Conservation (phyloP, 2,797 vertebrate species). For the Amphiprion clarkii region DNA sequence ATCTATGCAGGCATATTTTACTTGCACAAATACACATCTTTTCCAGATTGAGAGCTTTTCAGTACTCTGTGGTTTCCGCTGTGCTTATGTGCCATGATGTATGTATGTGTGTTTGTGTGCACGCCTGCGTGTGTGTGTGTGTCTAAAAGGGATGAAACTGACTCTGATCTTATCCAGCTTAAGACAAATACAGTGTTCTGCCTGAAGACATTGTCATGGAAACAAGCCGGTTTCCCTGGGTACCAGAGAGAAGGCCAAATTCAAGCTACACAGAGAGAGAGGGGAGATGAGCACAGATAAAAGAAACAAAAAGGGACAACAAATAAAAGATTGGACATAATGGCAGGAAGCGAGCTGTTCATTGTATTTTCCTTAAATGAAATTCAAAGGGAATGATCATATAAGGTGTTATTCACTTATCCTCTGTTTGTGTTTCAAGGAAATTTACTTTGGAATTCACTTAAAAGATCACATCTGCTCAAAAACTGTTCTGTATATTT, state of each 20-base stretch:
- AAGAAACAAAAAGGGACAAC: conserved; percentile 58
- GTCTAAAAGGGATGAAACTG: conserved; percentile 77
- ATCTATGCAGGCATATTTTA: conserved; percentile 30
- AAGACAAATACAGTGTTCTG: conserved; percentile 83
- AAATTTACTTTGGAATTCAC: conserved; percentile 14
- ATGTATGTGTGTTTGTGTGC: conserved; percentile 14
- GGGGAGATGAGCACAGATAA: conserved; percentile 62
- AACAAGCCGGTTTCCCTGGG: conserved; percentile 84
- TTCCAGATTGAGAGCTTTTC: conserved; percentile 10
- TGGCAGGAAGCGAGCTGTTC: conserved; percentile 38
- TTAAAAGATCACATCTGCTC: conserved; percentile 15
- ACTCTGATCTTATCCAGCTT: conserved; percentile 83
- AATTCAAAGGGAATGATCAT: conserved; percentile 42
- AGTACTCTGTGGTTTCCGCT: neutral
- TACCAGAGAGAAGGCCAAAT: conserved; percentile 77
- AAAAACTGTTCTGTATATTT: neutral
- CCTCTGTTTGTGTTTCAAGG: conserved; percentile 21
- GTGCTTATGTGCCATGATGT: conserved; percentile 45
- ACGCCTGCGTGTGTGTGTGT: conserved; percentile 39
- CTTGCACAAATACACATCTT: conserved; percentile 21
- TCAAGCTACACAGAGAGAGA: conserved; percentile 53
- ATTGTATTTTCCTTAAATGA: conserved; percentile 37
- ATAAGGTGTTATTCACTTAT: conserved; percentile 34
- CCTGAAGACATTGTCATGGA: conserved; percentile 85
- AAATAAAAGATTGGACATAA: conserved; percentile 54